Conservation (phyloP, 2,797 vertebrate genomes). For the Pelochelys cantorii region DNA sequence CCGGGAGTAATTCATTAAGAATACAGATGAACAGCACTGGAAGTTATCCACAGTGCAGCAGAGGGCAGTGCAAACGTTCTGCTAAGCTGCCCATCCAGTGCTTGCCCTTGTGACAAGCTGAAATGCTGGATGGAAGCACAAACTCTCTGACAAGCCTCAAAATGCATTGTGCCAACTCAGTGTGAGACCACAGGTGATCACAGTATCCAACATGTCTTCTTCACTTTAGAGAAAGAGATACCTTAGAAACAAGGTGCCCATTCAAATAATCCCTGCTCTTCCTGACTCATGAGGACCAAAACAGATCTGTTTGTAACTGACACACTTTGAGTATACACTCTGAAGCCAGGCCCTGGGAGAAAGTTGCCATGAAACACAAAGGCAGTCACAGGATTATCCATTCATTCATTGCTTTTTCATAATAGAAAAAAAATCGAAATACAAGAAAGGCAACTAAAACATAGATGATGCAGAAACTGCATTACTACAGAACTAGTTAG, state of each 20-base stretch:
- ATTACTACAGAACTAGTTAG: not conserved
- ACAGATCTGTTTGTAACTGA: not conserved
- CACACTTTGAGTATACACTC: not conserved
- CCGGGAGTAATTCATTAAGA: slow-evolving; percentile 64
- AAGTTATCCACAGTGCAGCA: slow-evolving; percentile 27
- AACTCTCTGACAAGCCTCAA: not conserved
- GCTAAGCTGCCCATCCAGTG: not conserved
- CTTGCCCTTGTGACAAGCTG: accelerated
- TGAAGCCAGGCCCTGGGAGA: not conserved
- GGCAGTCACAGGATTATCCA: not conserved
- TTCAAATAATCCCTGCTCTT: not conserved
- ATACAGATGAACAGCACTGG: not conserved
- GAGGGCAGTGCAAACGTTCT: slow-evolving; percentile 12
- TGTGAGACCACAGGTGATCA: not conserved
- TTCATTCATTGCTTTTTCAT: not conserved
- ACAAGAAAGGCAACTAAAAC: not conserved
- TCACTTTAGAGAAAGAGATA: not conserved
- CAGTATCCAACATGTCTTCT: not conserved
- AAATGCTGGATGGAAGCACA: not conserved
- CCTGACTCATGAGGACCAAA: not conserved
- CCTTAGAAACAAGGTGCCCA: not conserved
- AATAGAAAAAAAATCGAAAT: not conserved
- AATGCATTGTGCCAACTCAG: not conserved
- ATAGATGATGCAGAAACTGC: not conserved
- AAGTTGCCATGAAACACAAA: not conserved